Percentiles rank a stretch among this genome's conserved stretches.
Conservation (phyloP, 2,888 invertebrate genomes). For the Chaetogeoica ovagalla region DNA sequence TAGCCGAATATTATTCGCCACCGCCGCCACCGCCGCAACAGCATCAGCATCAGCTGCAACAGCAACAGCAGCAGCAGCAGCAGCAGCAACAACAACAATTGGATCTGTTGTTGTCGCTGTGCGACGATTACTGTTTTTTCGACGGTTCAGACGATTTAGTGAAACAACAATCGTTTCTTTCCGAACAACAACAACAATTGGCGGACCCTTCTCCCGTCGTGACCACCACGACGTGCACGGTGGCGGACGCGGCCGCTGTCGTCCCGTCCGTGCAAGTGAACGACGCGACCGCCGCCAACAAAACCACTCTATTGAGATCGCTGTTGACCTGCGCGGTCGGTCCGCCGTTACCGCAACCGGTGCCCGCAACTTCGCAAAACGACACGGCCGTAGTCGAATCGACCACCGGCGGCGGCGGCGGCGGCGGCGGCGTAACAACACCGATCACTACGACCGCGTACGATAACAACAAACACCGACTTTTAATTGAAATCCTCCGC, state of each 20-base stretch:
- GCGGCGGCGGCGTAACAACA: neutral
- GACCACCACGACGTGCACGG: neutral
- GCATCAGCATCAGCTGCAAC: neutral
- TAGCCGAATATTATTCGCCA: neutral
- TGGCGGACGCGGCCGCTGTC: neutral
- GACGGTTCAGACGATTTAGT: neutral
- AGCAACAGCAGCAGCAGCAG: neutral
- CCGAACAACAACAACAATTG: neutral
- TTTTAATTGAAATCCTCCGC: conserved; percentile 35
- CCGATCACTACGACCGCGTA: neutral
- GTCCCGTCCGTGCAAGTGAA: neutral
- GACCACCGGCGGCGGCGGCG: neutral
- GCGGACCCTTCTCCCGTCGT: neutral
- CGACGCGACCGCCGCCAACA: neutral
- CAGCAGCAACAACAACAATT: conserved; percentile 17
- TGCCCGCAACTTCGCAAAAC: neutral
- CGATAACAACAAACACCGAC: conserved; percentile 19
- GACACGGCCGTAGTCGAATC: neutral
- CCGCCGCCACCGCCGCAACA: neutral
- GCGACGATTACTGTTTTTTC: conserved; percentile 35
- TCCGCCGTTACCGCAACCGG: neutral
- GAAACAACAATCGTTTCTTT: conserved; percentile 11
- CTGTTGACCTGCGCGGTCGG: neutral
- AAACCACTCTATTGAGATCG: conserved; percentile 15
- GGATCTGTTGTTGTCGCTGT: conserved; percentile 30